These are phyloP conservation scores for Gymnopithys bicolor DNA, from an alignment of 2,797 vertebrate genomes.

Conservation along the genomic window DNA sequence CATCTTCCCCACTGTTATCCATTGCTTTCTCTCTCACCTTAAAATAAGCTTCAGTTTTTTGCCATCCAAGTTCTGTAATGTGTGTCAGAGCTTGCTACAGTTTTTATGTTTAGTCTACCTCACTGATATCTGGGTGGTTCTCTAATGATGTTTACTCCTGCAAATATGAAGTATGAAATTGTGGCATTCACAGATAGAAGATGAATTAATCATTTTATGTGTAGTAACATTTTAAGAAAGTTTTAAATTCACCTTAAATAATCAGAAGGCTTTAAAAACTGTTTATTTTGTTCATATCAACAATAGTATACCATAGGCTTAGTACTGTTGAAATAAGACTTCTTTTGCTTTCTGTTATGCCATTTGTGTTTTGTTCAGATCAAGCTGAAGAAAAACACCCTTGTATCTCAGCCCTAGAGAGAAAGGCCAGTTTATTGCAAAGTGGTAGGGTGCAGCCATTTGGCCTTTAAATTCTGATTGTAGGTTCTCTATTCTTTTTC, in stretches of 20 bases:
- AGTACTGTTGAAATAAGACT: not conserved
- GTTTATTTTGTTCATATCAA: not conserved
- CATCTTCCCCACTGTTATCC: accelerated
- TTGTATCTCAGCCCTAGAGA: not conserved
- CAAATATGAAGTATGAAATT: not conserved
- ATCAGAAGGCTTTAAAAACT: not conserved
- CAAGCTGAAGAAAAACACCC: not conserved
- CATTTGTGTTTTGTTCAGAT: not conserved
- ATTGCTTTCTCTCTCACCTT: not conserved
- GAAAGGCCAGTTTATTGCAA: not conserved
- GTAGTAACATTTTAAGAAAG: not conserved
- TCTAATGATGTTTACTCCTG: not conserved
- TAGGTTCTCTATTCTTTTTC: not conserved
- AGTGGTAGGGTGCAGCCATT: not conserved
- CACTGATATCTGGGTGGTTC: not conserved
- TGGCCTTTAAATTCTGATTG: not conserved
- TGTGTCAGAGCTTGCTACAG: not conserved
- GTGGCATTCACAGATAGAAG: not conserved
- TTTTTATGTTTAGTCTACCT: not conserved
- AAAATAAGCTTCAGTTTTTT: not conserved
- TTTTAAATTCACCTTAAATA: not conserved
- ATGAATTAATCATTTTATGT: not conserved
- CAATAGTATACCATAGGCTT: not conserved
- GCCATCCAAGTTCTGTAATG: not conserved
- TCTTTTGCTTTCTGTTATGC: not conserved